Conservation (phyloP, 1,140 invertebrate species). For the Elymnias hypermnestra region DNA sequence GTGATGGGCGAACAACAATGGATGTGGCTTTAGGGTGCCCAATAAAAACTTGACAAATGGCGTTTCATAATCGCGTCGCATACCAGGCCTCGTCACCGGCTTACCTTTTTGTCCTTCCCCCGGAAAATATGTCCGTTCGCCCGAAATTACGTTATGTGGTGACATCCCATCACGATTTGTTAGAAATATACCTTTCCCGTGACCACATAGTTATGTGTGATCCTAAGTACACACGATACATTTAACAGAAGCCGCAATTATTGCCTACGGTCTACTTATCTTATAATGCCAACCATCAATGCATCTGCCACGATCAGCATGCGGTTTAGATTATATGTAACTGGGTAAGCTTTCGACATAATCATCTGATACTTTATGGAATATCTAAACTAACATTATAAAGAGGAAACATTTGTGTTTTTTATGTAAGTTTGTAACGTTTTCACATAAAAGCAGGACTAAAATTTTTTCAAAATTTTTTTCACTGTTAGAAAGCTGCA, state of each 20-base stretch:
- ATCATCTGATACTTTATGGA: no score
- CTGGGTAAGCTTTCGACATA: no score
- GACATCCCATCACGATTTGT: constrained; percentile 17
- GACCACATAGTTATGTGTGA: constrained; percentile 11
- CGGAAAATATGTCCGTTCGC: constrained; percentile 20
- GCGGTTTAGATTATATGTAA: constrained; percentile 18
- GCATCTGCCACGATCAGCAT: constrained; percentile 11
- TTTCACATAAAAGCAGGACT: background rate
- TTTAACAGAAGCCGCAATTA: constrained; percentile 9
- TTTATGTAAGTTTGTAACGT: no score
- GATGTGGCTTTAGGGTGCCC: constrained; percentile 51
- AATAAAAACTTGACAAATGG: constrained; percentile 76
- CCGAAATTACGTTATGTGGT: constrained; percentile 22
- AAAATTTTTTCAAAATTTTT: no score
- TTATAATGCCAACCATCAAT: constrained; percentile 22
- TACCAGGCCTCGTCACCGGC: constrained; percentile 52
- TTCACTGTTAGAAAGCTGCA: no score
- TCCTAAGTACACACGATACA: background rate
- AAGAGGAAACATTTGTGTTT: no score
- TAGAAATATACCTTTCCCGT: constrained; percentile 15
- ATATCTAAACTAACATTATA: no score
- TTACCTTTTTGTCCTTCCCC: constrained; percentile 24
- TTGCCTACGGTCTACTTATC: constrained; percentile 8
- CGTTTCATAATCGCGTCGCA: constrained; percentile 68
- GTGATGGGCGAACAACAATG: constrained; percentile 46